Percentiles rank a stretch among this genome's conserved stretches.
Conservation (phyloP, 2,888 invertebrate genomes). For the Unio pictorum region DNA sequence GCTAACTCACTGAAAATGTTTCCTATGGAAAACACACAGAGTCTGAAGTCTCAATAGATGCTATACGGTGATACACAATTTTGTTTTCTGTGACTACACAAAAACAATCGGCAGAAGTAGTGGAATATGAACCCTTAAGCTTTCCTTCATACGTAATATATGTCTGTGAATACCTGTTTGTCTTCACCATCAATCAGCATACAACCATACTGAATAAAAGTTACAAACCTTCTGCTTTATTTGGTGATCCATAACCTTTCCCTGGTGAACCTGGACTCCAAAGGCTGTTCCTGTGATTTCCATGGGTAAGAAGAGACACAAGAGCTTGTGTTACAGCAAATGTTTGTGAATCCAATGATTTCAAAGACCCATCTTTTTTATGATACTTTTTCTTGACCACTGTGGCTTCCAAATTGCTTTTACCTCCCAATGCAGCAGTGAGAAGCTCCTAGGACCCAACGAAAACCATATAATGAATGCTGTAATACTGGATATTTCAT, state of each 20-base stretch:
- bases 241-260: slow-evolving; percentile 37
- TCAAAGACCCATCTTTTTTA: slow-evolving; percentile 8
- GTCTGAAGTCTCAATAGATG: no score
- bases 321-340: slow-evolving; percentile 78
- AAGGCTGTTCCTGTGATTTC: slow-evolving; percentile 28
- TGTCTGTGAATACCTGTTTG: no score
- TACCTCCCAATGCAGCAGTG: slow-evolving; percentile 71
- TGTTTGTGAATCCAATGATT: slow-evolving; percentile 65
- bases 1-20: no score
- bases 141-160: no score
- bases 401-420: slow-evolving; percentile 35
- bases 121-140: no score
- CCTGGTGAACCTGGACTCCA: slow-evolving; percentile 8
- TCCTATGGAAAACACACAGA: no score
- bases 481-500: no score
- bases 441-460: slow-evolving; percentile 70
- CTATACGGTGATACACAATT: no score
- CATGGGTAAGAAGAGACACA: slow-evolving; percentile 74
- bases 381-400: slow-evolving; percentile 27
- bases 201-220: no score
- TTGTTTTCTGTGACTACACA: no score
- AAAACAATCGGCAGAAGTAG: no score
- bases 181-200: no score
- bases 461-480: neutral
- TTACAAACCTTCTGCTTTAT: slow-evolving; percentile 18